Percentiles rank a stretch among this genome's conserved stretches.
phyloP scores from a whole-genome alignment of 2,888 invertebrate genomes.

The Caenorhabditis auriculariae region DNA sequence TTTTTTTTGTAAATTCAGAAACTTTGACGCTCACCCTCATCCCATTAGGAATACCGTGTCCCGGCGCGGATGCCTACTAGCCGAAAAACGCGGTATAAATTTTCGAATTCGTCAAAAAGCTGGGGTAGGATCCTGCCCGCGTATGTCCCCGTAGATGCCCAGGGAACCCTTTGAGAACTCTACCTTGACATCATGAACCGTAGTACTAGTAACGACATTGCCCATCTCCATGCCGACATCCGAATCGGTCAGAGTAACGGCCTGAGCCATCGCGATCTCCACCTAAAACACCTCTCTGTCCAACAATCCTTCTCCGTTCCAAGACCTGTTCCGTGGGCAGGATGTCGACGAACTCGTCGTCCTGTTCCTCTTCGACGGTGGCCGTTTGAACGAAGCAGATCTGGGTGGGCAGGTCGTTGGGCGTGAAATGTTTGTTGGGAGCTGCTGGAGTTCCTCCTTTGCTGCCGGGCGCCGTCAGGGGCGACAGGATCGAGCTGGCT shows the following conservation, averaged over 20 bases:
- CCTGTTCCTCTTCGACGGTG: constrained; percentile 72
- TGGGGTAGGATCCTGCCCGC: no score
- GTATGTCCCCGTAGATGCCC: no score
- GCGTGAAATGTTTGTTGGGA: constrained; percentile 8
- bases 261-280: constrained; percentile 80
- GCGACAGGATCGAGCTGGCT: constrained; percentile 27
- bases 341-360: constrained; percentile 78
- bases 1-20: no score
- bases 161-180: not conserved
- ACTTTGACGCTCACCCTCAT: no score
- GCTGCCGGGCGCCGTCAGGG: constrained; percentile 25
- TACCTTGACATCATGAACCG: constrained; percentile 70
- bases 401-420: constrained; percentile 3
- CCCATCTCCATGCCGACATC: constrained; percentile 78
- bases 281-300: constrained; percentile 63
- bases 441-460: constrained; percentile 13
- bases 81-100: no score
- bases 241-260: constrained; percentile 83
- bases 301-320: not conserved
- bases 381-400: constrained; percentile 27
- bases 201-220: constrained; percentile 77
- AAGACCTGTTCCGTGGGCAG: constrained; percentile 73
- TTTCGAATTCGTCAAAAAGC: no score
- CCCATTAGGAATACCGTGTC: no score
- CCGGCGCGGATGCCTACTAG: no score